phyloP scores from a whole-genome alignment of 2,113 vertebrate species.

The Halichoeres trimaculatus region DNA sequence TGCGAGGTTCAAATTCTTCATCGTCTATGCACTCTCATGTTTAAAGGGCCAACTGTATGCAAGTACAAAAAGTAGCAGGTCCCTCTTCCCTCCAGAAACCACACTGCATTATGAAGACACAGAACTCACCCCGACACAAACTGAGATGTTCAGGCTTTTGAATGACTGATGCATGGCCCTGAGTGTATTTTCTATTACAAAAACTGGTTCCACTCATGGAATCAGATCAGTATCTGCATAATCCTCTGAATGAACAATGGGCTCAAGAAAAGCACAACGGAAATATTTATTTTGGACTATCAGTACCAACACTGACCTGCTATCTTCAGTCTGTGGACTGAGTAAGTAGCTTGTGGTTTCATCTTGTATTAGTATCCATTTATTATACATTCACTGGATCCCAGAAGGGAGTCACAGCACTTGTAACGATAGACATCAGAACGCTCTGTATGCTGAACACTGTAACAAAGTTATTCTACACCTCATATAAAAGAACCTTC shows the following conservation, averaged over 20 bases:
- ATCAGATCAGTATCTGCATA: background rate
- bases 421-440: conserved; percentile 27
- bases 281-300: conserved; percentile 24
- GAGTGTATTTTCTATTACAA: background rate
- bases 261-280: conserved; percentile 70
- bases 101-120: background rate
- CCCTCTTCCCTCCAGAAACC: background rate
- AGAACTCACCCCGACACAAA: background rate
- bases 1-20: conserved; percentile 13
- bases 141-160: conserved; percentile 6
- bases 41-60: background rate
- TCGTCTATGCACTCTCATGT: conserved; percentile 30
- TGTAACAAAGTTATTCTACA: conserved; percentile 57
- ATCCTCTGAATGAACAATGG: conserved; percentile 27
- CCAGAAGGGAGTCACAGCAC: conserved; percentile 1
- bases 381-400: conserved; percentile 13
- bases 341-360: background rate
- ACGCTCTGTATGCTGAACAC: conserved; percentile 20
- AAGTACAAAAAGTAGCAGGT: background rate
- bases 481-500: conserved; percentile 44
- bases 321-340: conserved; percentile 5
- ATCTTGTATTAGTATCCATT: conserved; percentile 16
- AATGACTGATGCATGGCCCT: too few species aligned
- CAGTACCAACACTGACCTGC: background rate
- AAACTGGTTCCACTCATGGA: background rate